phyloP scores from a whole-genome alignment of 35 echinoderm and acorn worm species.

The Stichopus chloronotus region DNA sequence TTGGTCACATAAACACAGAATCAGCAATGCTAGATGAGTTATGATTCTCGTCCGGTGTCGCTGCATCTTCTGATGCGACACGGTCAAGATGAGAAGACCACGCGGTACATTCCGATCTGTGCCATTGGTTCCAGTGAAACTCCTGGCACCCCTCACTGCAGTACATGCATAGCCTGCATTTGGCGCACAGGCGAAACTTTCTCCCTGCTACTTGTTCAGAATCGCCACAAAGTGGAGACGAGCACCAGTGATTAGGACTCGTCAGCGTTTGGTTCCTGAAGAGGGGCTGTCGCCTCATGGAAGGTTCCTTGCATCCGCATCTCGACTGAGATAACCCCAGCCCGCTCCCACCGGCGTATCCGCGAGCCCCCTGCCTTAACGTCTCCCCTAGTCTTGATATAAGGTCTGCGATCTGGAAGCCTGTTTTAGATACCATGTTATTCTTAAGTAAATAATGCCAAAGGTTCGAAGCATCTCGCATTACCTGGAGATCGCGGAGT shows the following conservation, averaged over 20 bases:
- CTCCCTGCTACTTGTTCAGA: conserved; percentile 65
- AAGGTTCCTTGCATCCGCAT: conserved; percentile 48
- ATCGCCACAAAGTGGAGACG: conserved; percentile 66
- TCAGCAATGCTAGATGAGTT: conserved; percentile 48
- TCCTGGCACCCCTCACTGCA: conserved; percentile 84
- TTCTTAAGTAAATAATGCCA: conserved; percentile 81
- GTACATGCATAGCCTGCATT: conserved; percentile 81
- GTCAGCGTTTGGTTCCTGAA: conserved; percentile 66
- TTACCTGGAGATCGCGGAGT: conserved; percentile 83
- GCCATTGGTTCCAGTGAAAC: conserved; percentile 87
- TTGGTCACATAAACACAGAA: conserved; percentile 45
- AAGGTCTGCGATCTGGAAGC: conserved; percentile 84
- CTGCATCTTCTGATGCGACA: neutral
- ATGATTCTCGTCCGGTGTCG: conserved; percentile 49
- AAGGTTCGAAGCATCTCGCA: conserved; percentile 76
- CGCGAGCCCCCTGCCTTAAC: conserved; percentile 69
- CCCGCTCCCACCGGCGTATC: conserved; percentile 69
- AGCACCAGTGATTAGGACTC: conserved; percentile 79
- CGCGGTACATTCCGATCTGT: conserved; percentile 66
- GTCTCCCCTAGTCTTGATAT: conserved; percentile 81
- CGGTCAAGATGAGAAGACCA: neutral
- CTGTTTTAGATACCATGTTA: conserved; percentile 81
- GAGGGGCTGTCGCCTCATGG: conserved; percentile 58
- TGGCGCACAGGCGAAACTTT: conserved; percentile 83
- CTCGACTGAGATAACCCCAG: conserved; percentile 37